A percentile compares a stretch with the other conserved stretches of the same genome.
Evolutionary conservation across 2,888 invertebrate species (phyloP).

Genomic region (Xylota sylvarum): DNA sequence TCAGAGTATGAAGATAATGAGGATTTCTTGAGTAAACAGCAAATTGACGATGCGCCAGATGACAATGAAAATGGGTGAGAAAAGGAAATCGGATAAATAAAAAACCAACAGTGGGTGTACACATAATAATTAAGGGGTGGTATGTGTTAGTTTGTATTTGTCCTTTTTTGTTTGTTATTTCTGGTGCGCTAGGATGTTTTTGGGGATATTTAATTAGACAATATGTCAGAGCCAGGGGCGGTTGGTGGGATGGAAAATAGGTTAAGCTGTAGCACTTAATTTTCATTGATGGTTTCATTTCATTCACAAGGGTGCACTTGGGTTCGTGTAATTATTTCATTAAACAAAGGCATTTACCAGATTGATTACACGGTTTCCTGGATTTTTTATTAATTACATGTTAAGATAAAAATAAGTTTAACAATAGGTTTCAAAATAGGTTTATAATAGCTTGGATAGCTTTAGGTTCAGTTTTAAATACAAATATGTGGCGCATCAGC

Average conservation of each 20-base stretch:
- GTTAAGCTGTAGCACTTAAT: constrained; percentile 4
- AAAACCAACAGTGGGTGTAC: constrained; percentile 10
- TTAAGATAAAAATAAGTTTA: too few species aligned
- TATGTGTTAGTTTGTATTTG: not conserved
- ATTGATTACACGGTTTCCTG: not conserved
- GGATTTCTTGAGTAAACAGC: constrained; percentile 57
- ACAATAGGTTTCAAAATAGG: too few species aligned
- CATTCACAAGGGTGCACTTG: constrained; percentile 8
- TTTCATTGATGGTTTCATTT: constrained; percentile 6
- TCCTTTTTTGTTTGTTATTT: not conserved
- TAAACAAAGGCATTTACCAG: not conserved
- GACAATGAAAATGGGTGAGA: constrained; percentile 57
- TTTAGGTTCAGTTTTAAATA: too few species aligned
- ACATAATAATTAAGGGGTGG: constrained; percentile 19
- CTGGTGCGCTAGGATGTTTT: not conserved
- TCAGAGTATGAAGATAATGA: constrained; percentile 78
- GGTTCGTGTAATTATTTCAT: not conserved
- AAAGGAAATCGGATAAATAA: constrained; percentile 18
- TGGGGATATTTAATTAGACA: constrained; percentile 22
- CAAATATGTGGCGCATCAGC: too few species aligned
- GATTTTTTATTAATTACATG: too few species aligned
- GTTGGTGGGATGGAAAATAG: not conserved
- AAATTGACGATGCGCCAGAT: constrained; percentile 35
- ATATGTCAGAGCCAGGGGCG: not conserved
- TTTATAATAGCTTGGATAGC: too few species aligned